Conservation (phyloP, 2,797 vertebrate genomes). For the Enteromius unitaeniatus region DNA sequence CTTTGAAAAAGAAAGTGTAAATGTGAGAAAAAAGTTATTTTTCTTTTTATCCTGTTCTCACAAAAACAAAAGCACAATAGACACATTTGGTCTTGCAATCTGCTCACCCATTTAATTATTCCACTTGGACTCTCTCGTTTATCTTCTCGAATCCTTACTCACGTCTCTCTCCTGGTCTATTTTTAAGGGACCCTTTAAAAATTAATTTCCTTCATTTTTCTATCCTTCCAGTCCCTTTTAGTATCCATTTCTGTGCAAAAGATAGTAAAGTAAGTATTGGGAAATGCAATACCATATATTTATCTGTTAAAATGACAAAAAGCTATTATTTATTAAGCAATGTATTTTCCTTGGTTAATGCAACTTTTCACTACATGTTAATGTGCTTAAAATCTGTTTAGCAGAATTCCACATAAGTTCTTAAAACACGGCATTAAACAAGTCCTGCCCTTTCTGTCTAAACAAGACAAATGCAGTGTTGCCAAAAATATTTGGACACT, state of each 20-base stretch:
- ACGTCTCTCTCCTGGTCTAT: slow-evolving; percentile 22
- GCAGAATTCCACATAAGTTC: not conserved
- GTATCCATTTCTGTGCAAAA: not conserved
- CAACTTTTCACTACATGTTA: not conserved
- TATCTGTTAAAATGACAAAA: slow-evolving; percentile 6
- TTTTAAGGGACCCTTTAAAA: slow-evolving; percentile 23
- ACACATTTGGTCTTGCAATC: not conserved
- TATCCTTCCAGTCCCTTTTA: slow-evolving; percentile 13
- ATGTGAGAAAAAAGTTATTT: not conserved
- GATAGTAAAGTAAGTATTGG: not conserved
- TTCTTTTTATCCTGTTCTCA: not conserved
- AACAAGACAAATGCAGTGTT: too few species aligned
- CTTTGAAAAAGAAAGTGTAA: not conserved
- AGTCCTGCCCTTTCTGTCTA: not conserved
- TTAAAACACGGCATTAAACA: not conserved
- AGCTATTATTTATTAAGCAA: not conserved
- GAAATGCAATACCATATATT: not conserved
- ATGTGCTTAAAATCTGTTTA: not conserved
- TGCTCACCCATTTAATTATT: slow-evolving; percentile 36
- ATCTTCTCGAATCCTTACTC: slow-evolving; percentile 3
- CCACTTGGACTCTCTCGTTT: slow-evolving; percentile 24
- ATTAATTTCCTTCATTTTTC: slow-evolving; percentile 32
- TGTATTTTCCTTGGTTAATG: not conserved
- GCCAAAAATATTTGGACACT: not conserved
- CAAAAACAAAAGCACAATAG: slow-evolving; percentile 4